Base-by-base conservation (phyloP, 2,113 vertebrate genomes). In the Gorsachius goisagi region DNA sequence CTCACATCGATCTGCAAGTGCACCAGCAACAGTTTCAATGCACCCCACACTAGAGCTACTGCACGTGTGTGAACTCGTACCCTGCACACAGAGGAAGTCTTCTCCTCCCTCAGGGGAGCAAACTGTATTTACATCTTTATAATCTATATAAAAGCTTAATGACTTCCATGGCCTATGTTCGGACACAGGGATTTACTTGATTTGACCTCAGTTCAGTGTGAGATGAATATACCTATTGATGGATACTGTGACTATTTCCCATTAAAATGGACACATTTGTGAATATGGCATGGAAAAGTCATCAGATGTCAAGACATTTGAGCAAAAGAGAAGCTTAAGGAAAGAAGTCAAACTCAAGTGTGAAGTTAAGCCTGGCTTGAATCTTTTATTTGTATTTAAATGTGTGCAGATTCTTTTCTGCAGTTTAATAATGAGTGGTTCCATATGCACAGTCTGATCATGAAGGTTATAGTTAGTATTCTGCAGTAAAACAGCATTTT, bases 401-500 rank as follows among this genome's bases (percentile, higher is more conserved):
- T 6, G 15, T 13, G 15, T 39, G 41, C 21, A 66, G 15, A 52
- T 21, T 82, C 39, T 86, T 76, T 89, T 89, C n/a, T 87, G 22
- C 33, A 75, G 47, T 53, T 55, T 39, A 75, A n/a, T 66, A 35
- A 47, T 11, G 21, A 66, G 5, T 44, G 47, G 7, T 82, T 94
- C 69, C 82, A 58, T n/a, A 73, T 28, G 53, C 19, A 85, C 9
- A 60, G 27, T 37, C 37, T 74, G 22, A 35, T 64, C 60, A 41
- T 45, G 59, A 88, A 80, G 33, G 49, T 67, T 85, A 59, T 53
- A 32, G 22, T 84, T 62, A 47, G 23, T 55, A 90, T 58, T 77
- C 69, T 63, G 37, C 58, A 76, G 24, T 87, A 94, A 93, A 91
- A 16, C 53, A 89, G 39, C 14, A 71, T 73, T 93, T 89, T 60